These are phyloP conservation scores for Enteromius anoplus DNA, from an alignment of 2,797 vertebrate species.

Conservation along the genomic window DNA sequence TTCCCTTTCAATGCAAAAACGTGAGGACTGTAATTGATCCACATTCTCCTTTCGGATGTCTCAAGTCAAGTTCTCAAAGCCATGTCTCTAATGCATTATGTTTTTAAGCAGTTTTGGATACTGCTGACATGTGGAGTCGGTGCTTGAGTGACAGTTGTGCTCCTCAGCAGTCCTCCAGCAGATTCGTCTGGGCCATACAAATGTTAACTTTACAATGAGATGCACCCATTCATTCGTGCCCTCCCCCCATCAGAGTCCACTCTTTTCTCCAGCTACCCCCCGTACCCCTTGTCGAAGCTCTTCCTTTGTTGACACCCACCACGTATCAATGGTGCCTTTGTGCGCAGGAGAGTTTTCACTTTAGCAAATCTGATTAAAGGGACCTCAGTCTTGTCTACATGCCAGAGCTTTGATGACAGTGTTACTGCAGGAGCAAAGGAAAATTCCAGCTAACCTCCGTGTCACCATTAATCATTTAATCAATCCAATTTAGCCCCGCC, in stretches of 20 bases:
- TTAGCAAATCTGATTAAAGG: conserved; percentile 65
- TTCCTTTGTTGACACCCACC: conserved; percentile 64
- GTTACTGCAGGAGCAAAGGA: conserved; percentile 57
- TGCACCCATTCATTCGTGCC: conserved; percentile 44
- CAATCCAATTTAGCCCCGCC: conserved; percentile 56
- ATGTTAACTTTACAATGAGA: conserved; percentile 41
- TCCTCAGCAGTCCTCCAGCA: conserved; percentile 14
- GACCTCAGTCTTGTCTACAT: conserved; percentile 56
- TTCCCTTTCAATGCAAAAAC: neutral
- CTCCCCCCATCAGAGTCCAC: conserved; percentile 41
- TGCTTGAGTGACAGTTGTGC: conserved; percentile 39
- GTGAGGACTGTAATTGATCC: neutral
- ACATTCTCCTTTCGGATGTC: neutral
- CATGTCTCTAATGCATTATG: conserved; percentile 1
- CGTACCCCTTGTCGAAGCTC: conserved; percentile 57
- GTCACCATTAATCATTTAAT: conserved; percentile 61
- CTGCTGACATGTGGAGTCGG: conserved; percentile 17
- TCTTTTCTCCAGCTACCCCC: conserved; percentile 48
- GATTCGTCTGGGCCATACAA: conserved; percentile 36
- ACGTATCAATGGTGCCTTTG: conserved; percentile 62
- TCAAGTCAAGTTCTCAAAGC: neutral
- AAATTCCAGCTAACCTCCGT: conserved; percentile 59
- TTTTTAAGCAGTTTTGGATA: conserved; percentile 28
- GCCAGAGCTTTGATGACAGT: conserved; percentile 63
- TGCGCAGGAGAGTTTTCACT: conserved; percentile 62